Evolutionary conservation across 1,140 invertebrate genomes (phyloP).

Genomic region (Agrilus planipennis): DNA sequence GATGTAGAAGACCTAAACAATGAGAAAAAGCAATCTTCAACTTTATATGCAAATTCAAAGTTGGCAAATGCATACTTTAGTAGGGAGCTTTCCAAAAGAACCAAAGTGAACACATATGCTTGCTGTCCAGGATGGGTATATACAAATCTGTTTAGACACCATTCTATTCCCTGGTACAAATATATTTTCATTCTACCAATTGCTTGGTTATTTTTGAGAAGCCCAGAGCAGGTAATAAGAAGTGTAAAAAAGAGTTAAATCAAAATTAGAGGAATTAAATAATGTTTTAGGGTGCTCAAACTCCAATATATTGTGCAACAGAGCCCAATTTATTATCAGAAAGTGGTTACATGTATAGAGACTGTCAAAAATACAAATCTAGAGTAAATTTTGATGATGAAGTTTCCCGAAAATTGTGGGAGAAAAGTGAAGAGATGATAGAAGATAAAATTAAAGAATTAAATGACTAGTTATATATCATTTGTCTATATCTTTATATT

Average conservation of each 20-base stretch:
- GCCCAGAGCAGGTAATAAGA: conserved; percentile 51
- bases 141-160: conserved; percentile 61
- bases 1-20: conserved; percentile 62
- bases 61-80: conserved; percentile 63
- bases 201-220: conserved; percentile 56
- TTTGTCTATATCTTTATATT: too few species aligned
- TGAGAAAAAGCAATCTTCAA: conserved; percentile 36
- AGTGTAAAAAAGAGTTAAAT: neutral
- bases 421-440: conserved; percentile 46
- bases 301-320: conserved; percentile 61
- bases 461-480: too few species aligned
- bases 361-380: conserved; percentile 54
- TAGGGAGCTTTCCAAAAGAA: conserved; percentile 45
- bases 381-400: conserved; percentile 49
- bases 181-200: conserved; percentile 56
- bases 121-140: conserved; percentile 78
- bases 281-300: conserved; percentile 54
- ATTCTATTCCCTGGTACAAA: conserved; percentile 55
- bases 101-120: conserved; percentile 55
- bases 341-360: conserved; percentile 56
- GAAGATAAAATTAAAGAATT: neutral
- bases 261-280: conserved; percentile 5
- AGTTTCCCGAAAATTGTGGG: conserved; percentile 55
- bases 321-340: conserved; percentile 48
- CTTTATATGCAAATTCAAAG: conserved; percentile 69